Percentiles rank a stretch among this genome's conserved stretches.
phyloP scores from a whole-genome alignment of 2,888 invertebrate genomes.

The Pristionchus mayeri region DNA sequence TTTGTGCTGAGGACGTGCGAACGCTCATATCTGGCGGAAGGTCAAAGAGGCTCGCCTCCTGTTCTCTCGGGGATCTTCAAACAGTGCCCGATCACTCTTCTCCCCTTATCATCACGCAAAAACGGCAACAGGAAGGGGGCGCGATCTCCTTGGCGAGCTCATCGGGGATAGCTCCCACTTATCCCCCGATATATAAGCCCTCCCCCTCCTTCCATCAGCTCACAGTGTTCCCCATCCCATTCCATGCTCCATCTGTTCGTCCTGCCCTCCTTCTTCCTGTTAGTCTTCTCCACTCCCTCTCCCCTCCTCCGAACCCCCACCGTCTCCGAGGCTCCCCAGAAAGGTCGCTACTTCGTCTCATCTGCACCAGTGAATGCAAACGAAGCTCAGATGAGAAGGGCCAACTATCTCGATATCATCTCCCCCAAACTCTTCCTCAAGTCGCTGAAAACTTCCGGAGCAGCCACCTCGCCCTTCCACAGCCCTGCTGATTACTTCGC shows the following conservation, averaged over 20 bases:
- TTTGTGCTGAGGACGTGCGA: too few species aligned
- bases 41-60: too few species aligned
- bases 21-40: too few species aligned
- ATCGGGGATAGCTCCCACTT: background rate
- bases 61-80: background rate
- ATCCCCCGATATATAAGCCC: background rate
- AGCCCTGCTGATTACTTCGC: background rate
- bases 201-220: background rate
- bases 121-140: background rate
- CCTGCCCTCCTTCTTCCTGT: background rate
- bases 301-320: constrained; percentile 1
- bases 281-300: background rate
- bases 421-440: constrained; percentile 31
- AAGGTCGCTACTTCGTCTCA: background rate
- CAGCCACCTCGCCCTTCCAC: background rate
- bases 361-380: background rate
- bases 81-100: background rate
- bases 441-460: background rate
- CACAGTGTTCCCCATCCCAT: background rate
- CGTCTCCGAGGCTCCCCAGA: background rate
- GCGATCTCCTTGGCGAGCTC: background rate
- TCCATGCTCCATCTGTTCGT: background rate
- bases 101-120: constrained; percentile 23
- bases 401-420: constrained; percentile 6
- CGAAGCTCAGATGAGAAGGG: background rate